These are phyloP conservation scores for Hirundichthys speculiger DNA, from an alignment of 2,113 vertebrate species.

Conservation along the genomic window DNA sequence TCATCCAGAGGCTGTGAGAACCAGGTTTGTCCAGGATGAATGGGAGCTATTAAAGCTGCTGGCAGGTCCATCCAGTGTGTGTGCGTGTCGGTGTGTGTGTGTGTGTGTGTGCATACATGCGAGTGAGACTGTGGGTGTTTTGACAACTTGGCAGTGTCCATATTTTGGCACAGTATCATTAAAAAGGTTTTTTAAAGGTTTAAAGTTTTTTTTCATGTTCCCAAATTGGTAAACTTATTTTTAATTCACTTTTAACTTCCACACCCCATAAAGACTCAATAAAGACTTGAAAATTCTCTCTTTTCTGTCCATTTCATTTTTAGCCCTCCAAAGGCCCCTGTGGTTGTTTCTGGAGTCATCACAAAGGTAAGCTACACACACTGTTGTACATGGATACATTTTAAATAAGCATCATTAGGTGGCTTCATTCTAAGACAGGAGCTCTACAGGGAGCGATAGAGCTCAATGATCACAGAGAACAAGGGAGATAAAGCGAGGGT, in stretches of 20 bases:
- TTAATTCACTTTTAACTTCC: too few species aligned
- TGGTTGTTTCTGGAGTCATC: conserved; percentile 94
- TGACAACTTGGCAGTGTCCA: conserved; percentile 37
- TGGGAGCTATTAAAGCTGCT: conserved; percentile 71
- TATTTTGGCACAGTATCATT: conserved; percentile 21
- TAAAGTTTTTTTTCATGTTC: background rate
- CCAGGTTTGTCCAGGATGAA: conserved; percentile 68
- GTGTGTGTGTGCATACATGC: too few species aligned
- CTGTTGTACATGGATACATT: conserved; percentile 11
- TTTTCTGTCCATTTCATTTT: conserved; percentile 44
- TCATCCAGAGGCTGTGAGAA: conserved; percentile 45
- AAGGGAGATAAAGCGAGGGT: conserved; percentile 2
- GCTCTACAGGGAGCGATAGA: conserved; percentile 24
- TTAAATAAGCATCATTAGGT: conserved; percentile 22
- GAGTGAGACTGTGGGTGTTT: conserved; percentile 36
- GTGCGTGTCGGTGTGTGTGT: background rate
- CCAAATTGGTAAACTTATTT: background rate
- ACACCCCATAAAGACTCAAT: too few species aligned
- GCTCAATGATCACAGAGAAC: conserved; percentile 18
- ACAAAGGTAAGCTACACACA: conserved; percentile 87
- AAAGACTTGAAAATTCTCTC: background rate
- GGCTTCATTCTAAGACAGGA: conserved; percentile 45
- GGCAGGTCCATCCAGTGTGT: conserved; percentile 57
- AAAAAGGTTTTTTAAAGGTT: too few species aligned
- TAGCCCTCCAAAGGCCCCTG: conserved; percentile 89